Evolutionary conservation across 2,888 invertebrate genomes (phyloP), one percentile per base, ranked within the genome.

Genomic region (Polia nebulosa): DNA sequence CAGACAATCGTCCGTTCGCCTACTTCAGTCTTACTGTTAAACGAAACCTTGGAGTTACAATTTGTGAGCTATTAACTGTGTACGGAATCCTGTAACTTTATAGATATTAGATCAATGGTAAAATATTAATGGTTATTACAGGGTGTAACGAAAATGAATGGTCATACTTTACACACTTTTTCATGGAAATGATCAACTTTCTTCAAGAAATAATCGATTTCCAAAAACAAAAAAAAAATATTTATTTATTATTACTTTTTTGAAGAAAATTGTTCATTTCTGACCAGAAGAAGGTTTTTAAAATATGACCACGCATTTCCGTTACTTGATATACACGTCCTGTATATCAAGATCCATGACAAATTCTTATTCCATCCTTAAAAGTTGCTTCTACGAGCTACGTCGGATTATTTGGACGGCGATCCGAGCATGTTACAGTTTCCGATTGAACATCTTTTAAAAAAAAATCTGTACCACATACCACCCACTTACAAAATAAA

Each of bases 1-100:
- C 80, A 89, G 85, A 87, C 87, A 86, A 88, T 87, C 89, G 83
- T 81, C 82, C 52, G 65, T 68, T 81, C 63, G 53, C 68, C 71
- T 72, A 56, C 76, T 57, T 80, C 83, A 84, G 84, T 84, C 84
- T 84, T 82, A 85, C 78, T 85, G 80, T 87, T 84, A 88, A 80
- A 76, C 82, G 76, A 83, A 85, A 81, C 45, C 56, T 58, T 72
- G 56, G 68, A 70, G 60, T 63, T 64, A 68, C 47, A 60, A n/a
- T 41, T 20, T 60, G 65, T 69, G 51, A 60, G 74, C 60, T 58
- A 61, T 11, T 59, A 72, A 61, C 61, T 55, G 58, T 51, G 51
- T 52, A 66, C 27, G 15, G 39, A 55, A 62, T 29, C 56, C 59
- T 56, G 61, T 51, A 11, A 29, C n/a, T 41, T 22, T n/a, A 44